These are phyloP conservation scores for Arbacia lixula DNA, from an alignment of 53 echinoderm and acorn worm genomes.

Conservation along the genomic window DNA sequence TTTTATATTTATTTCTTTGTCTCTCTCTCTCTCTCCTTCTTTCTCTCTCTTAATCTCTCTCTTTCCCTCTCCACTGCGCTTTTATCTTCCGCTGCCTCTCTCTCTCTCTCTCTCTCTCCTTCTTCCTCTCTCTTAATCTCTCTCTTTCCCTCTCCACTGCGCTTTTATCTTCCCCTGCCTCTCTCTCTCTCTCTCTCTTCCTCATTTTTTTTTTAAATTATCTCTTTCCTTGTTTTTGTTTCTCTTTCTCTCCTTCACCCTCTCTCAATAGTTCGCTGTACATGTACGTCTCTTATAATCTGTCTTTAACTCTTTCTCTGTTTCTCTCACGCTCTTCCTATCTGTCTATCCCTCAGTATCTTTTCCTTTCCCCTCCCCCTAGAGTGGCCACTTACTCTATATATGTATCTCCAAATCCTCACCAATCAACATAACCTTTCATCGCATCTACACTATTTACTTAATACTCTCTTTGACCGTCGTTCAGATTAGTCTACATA, in stretches of 20 bases:
- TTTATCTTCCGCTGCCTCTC: background rate
- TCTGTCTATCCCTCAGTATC: background rate
- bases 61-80: too few relatives aligned
- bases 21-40: background rate
- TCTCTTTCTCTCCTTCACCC: background rate
- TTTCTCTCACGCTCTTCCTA: background rate
- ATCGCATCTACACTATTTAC: too few relatives aligned
- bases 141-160: background rate
- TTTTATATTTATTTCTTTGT: too few relatives aligned
- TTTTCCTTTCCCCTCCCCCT: background rate
- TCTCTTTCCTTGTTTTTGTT: background rate
- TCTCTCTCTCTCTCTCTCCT: background rate
- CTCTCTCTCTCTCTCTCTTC: background rate
- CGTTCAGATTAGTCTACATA: too few relatives aligned
- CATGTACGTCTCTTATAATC: background rate
- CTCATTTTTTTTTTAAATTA: background rate
- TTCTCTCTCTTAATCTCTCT: background rate
- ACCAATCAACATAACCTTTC: too few relatives aligned
- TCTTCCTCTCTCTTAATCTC: background rate
- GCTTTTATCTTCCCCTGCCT: background rate
- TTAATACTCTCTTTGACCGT: too few relatives aligned
- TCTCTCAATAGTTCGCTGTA: background rate
- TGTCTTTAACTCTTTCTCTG: background rate
- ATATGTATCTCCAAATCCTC: too few relatives aligned
- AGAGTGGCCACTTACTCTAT: too few relatives aligned